Percentiles rank a stretch among this genome's conserved stretches.
These are phyloP conservation scores for Protonemura montana DNA, from an alignment of 2,888 invertebrate genomes.

Conservation along the genomic window DNA sequence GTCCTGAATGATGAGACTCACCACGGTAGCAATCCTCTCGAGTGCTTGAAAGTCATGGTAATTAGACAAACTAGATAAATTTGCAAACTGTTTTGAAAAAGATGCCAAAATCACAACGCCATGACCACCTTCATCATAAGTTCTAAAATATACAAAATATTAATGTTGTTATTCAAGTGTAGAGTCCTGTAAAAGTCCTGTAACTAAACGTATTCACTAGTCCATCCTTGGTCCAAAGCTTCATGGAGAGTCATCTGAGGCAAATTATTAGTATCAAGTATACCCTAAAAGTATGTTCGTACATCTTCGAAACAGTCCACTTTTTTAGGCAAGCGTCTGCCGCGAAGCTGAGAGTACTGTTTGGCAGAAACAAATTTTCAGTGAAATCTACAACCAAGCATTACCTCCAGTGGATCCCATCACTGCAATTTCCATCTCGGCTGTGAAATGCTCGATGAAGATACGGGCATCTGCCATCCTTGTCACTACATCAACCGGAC, in stretches of 20 bases:
- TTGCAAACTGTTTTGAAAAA: too few relatives aligned
- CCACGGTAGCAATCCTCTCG: slow-evolving; percentile 68
- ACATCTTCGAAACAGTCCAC: too few relatives aligned
- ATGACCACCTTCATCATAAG: too few relatives aligned
- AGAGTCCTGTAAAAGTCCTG: too few relatives aligned
- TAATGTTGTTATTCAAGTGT: too few relatives aligned
- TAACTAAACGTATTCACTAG: too few relatives aligned
- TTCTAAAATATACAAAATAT: too few relatives aligned
- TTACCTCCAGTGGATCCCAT: slow-evolving; percentile 80
- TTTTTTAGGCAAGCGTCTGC: slow-evolving; percentile 61
- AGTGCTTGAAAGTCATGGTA: slow-evolving; percentile 59
- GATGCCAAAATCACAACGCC: too few relatives aligned
- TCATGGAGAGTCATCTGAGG: too few relatives aligned
- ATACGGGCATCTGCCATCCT: slow-evolving; percentile 88
- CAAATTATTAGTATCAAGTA: too few relatives aligned
- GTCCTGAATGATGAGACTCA: slow-evolving; percentile 76
- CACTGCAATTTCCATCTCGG: slow-evolving; percentile 91
- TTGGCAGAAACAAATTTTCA: slow-evolving; percentile 62
- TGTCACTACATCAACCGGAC: slow-evolving; percentile 82
- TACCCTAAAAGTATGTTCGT: too few relatives aligned
- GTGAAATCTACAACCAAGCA: slow-evolving; percentile 46
- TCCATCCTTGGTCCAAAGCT: too few relatives aligned
- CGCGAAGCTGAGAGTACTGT: slow-evolving; percentile 76
- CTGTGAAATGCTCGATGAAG: slow-evolving; percentile 92
- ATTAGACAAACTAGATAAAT: neutral